phyloP scores from a whole-genome alignment of 2,797 vertebrate genomes.

The Chloroceryle inda region DNA sequence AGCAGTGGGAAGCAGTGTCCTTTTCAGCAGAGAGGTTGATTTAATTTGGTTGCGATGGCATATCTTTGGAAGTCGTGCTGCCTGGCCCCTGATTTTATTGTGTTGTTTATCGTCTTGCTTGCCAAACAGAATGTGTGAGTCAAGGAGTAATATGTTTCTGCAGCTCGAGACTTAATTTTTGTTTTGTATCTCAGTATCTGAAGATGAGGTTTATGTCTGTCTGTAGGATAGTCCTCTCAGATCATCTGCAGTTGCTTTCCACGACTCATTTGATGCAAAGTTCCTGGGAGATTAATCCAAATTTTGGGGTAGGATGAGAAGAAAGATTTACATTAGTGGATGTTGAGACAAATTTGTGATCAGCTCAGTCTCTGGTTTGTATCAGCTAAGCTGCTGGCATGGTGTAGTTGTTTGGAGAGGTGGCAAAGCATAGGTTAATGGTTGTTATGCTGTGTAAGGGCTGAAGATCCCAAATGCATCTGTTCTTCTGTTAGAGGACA shows the following conservation, averaged over 20 bases:
- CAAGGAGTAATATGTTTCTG: neutral
- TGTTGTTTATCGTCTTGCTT: neutral
- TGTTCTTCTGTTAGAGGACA: neutral
- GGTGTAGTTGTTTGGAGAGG: neutral
- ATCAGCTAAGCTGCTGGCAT: fast-evolving
- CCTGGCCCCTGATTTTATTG: neutral
- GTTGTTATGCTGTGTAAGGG: neutral
- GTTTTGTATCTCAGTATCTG: neutral
- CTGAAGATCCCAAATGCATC: neutral
- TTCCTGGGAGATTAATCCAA: neutral
- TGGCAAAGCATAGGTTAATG: neutral
- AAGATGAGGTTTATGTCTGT: neutral
- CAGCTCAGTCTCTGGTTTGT: neutral
- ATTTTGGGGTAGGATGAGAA: neutral
- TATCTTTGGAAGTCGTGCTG: neutral
- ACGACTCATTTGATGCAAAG: neutral
- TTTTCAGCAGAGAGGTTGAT: neutral
- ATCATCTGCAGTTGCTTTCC: neutral
- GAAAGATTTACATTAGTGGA: neutral
- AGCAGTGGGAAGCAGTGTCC: fast-evolving
- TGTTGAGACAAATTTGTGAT: neutral
- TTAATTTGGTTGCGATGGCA: neutral
- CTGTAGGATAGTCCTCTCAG: neutral
- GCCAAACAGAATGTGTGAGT: neutral
- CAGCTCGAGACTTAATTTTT: neutral